Base-by-base conservation (phyloP, 2,113 vertebrate genomes). In the Ammospiza caudacuta region DNA sequence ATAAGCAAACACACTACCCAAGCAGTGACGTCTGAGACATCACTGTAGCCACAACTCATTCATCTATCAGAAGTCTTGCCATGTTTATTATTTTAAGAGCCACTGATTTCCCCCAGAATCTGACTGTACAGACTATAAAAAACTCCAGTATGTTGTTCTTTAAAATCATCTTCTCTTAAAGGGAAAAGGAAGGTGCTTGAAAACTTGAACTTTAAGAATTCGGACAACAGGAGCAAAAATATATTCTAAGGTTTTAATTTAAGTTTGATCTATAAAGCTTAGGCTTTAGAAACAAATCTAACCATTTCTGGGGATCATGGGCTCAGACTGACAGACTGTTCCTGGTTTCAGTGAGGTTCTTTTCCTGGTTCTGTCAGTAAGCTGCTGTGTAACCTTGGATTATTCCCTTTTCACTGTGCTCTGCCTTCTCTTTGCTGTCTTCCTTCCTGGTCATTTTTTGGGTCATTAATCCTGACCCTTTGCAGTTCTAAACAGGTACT, bases 51-150 rank as follows among this genome's bases (percentile, higher is more conserved):
- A 58, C 37, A 79, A 72, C 16, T 67, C 67, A 74, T 35, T 43
- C 1, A 9, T 67, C 55, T 67, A 33, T 39, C 66, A 2, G 14
- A 69, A 66, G 43, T 66, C 75, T 79, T 90, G 59, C 58, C 33
- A 73, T 46, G 43, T 90, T 91, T 87, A 83, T 68, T 93, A 83
- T 83, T 93, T 69, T 61, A 92, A 84, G 52, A 90, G 69, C 15
- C 33, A 67, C 25, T 70, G 64, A 70, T 35, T 68, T 89, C 74
- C 33, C 54, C 52, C 46, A 78, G 83, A 94, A 87, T 78, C 57
- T 92, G 54, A 51, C 35, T 62, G 41, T n/a, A 89, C 1, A 33
- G 57, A 62, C 69, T 52, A 68, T 49, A 91, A 92, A 88, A 96
- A 93, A 10, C 16, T 61, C 33, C 15, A 43, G 18, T 9, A 16